A percentile compares a stretch with the other conserved stretches of the same genome.
phyloP scores from a whole-genome alignment of 2,888 invertebrate genomes.

The Trissoscelio sp. region DNA sequence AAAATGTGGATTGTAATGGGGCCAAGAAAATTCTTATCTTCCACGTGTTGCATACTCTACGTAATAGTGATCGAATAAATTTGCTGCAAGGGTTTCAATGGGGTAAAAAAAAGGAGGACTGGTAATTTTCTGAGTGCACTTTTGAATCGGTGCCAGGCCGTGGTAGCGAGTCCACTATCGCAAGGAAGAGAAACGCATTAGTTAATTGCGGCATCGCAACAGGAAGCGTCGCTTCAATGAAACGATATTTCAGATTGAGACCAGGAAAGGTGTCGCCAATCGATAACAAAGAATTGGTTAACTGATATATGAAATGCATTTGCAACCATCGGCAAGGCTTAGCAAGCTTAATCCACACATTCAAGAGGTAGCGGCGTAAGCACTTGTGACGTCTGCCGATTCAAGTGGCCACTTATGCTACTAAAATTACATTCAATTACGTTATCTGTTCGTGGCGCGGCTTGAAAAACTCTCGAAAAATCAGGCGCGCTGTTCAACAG shows the following conservation, averaged over 20 bases:
- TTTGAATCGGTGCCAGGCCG: constrained; percentile 81
- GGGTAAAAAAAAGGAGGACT: constrained; percentile 70
- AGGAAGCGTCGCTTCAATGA: constrained; percentile 15
- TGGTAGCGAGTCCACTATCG: constrained; percentile 66
- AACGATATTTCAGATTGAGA: constrained; percentile 11
- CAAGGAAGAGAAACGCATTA: constrained; percentile 71
- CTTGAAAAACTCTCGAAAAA: constrained; percentile 80
- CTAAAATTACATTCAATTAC: constrained; percentile 83
- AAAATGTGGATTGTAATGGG: constrained; percentile 52
- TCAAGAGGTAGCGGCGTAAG: constrained; percentile 72
- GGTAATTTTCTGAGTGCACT: constrained; percentile 78
- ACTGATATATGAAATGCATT: no score
- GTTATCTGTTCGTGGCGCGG: constrained; percentile 81
- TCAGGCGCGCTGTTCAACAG: constrained; percentile 71
- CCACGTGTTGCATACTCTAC: constrained; percentile 58
- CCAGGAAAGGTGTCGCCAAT: constrained; percentile 17
- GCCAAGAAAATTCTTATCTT: constrained; percentile 36
- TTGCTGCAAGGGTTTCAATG: constrained; percentile 54
- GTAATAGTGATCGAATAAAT: constrained; percentile 59
- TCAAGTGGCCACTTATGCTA: constrained; percentile 83
- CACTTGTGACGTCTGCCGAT: constrained; percentile 82
- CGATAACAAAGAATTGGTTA: no score
- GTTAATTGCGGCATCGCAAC: constrained; percentile 73
- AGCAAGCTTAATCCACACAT: no score
- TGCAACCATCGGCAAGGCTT: no score